Evolutionary conservation across 2,888 invertebrate genomes (phyloP).

Genomic region (Seira ritae): DNA sequence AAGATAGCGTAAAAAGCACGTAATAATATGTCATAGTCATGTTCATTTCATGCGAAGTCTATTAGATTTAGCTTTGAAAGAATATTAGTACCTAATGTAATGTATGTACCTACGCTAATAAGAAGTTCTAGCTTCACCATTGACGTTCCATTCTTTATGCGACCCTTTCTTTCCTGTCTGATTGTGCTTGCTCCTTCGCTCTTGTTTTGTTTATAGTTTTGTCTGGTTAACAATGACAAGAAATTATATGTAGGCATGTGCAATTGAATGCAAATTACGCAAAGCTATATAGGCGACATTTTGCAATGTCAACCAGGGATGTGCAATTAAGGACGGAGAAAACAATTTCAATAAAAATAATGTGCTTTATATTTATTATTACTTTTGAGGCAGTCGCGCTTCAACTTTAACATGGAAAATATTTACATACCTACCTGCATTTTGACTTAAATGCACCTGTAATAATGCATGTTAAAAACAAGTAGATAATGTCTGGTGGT

Average conservation of each 20-base stretch:
- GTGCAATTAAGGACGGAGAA: neutral
- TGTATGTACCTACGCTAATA: no score
- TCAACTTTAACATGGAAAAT: neutral
- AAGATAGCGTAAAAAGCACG: neutral
- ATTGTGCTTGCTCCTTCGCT: neutral
- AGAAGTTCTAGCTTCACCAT: no score
- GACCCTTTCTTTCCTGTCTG: conserved; percentile 6
- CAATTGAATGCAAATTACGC: neutral
- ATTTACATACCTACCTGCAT: no score
- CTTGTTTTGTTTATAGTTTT: neutral
- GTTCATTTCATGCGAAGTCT: neutral
- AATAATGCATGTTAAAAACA: no score
- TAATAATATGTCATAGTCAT: neutral
- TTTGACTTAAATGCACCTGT: no score
- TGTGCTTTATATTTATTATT: neutral
- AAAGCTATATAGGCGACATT: neutral
- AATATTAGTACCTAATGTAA: no score
- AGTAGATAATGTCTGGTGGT: no score
- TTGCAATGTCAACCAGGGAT: no score
- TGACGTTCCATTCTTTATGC: neutral
- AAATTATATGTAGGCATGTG: neutral
- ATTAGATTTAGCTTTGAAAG: neutral
- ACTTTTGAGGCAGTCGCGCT: neutral
- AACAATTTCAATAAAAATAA: neutral
- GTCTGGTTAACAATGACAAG: neutral